These are phyloP conservation scores for Aleiodes leptofemur DNA, from an alignment of 2,888 invertebrate genomes.

Conservation along the genomic window DNA sequence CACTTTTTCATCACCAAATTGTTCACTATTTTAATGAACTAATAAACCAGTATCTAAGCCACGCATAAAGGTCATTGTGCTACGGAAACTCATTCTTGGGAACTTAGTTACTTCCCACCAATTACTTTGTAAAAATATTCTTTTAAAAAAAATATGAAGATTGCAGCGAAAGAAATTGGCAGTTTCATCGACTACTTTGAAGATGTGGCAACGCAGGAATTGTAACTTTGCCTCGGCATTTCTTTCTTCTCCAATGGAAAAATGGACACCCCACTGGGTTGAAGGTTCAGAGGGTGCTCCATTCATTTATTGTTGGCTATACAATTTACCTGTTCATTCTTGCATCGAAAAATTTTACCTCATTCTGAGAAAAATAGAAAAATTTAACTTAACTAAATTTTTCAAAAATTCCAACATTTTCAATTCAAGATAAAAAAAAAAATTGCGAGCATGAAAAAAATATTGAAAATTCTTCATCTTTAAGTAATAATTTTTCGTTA, in stretches of 20 bases:
- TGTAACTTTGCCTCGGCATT: not conserved
- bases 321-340: conserved; percentile 38
- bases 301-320: conserved; percentile 35
- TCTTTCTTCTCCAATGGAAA: conserved; percentile 52
- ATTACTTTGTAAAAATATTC: conserved; percentile 8
- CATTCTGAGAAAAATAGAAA: not conserved
- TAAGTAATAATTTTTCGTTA: no score
- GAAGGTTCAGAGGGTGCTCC: conserved; percentile 68
- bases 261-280: conserved; percentile 66
- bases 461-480: no score
- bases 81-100: not conserved
- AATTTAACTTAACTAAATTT: not conserved
- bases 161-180: not conserved
- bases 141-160: not conserved
- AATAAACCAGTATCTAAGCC: no score
- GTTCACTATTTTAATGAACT: no score
- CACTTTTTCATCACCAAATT: no score
- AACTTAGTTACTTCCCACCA: not conserved
- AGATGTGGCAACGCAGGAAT: conserved; percentile 63
- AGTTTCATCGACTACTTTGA: not conserved
- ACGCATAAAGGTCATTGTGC: not conserved
- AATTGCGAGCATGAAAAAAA: no score
- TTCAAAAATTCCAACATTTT: no score
- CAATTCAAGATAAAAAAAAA: no score
- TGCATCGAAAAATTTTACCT: conserved; percentile 48